Conservation (phyloP, 2,797 vertebrate genomes). For the Morus bassanus region DNA sequence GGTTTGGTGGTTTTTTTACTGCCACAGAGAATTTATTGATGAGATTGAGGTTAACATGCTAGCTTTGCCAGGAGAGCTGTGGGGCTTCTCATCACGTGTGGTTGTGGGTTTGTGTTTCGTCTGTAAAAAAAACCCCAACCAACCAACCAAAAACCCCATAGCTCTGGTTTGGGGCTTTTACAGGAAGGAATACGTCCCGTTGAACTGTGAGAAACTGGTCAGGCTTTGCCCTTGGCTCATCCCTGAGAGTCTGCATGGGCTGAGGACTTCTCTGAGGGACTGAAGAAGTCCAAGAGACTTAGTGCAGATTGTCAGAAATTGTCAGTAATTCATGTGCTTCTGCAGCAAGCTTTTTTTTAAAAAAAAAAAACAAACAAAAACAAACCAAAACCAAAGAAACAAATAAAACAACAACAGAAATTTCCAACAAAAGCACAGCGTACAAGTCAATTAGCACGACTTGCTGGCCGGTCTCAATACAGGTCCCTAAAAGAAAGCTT, state of each 20-base stretch:
- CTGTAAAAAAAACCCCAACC: background rate
- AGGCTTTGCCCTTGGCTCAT: background rate
- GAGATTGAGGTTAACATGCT: background rate
- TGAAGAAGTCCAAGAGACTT: background rate
- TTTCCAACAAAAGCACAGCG: background rate
- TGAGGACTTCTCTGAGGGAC: background rate
- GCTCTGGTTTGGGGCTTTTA: background rate
- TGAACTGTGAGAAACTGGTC: background rate
- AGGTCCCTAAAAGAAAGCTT: background rate
- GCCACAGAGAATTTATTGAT: background rate
- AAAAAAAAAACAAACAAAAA: background rate
- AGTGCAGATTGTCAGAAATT: background rate
- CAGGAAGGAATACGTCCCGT: background rate
- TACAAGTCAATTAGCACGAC: background rate
- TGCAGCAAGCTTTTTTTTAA: background rate
- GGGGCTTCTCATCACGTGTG: background rate
- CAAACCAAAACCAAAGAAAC: background rate
- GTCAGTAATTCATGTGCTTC: background rate
- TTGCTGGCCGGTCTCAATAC: background rate
- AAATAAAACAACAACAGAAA: background rate
- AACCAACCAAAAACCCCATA: background rate
- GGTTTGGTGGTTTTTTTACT: background rate
- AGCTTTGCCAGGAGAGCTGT: background rate
- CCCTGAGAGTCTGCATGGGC: background rate
- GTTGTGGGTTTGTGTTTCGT: background rate